Evolutionary conservation across 1,140 invertebrate genomes (phyloP), one percentile per base, ranked within the genome.

Genomic region (Drosophila repletoides): DNA sequence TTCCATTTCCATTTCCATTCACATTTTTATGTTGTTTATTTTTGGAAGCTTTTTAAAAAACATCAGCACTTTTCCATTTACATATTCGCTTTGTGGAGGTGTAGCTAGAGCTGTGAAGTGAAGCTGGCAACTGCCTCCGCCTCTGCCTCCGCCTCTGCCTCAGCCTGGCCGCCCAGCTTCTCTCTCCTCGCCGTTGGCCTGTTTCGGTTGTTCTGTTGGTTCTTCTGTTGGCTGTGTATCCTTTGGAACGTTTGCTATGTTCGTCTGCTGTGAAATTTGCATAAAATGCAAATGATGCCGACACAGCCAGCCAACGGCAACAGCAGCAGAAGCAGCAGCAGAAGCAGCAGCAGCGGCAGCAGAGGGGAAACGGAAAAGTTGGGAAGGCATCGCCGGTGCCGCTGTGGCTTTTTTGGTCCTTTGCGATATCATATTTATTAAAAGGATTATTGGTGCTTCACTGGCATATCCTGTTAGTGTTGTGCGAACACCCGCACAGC

Each of bases 361-460:
- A 45, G 36, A 29, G 43, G 29, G 19, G 21, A 28, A 26, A 34
- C 15, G 29, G 31, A 26, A 55, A 51, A 53, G 34, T 15, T 38
- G 71, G 52, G 58, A 61, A 55, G 59, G 53, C 67, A 51, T 46
- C 65, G 52, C 72, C 58, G 56, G 58, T 71, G 60, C 60, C 70
- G 70, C 58, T 84, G 75, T 86, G 80, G 80, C 80, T 86, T 88
- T 83, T 83, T 70, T 77, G 73, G 76, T 88, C 71, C 76, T 89
- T 83, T 88, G 86, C 77, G 87, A 83, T 89, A 89, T 89, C 81
- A 89, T 89, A 89, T 89, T 89, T 89, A 89, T 87, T 89, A 89
- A 89, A 89, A 89, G 87, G 87, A 89, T 89, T 89, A 89, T 89
- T 89, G 87, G 81, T 89, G 87, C 87, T 89, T 89, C 81, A 84